These are phyloP conservation scores for Darevskia nairensis DNA, from an alignment of 2,797 vertebrate genomes.

Conservation along the genomic window DNA sequence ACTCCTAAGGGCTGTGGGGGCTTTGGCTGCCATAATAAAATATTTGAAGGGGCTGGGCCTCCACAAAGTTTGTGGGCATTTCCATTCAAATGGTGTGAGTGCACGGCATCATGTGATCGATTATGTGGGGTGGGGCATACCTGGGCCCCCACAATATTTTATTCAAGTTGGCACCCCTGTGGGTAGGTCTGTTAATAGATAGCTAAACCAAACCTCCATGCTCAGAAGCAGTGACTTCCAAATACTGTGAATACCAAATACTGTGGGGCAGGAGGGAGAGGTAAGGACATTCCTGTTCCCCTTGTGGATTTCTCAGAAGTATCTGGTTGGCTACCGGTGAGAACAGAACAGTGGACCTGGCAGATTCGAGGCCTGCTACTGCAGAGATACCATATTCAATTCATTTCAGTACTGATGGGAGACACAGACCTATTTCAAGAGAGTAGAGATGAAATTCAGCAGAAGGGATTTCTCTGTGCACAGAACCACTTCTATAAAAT, in stretches of 20 bases:
- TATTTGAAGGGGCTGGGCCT: too few relatives aligned
- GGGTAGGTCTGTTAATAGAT: background rate
- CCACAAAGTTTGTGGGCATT: too few relatives aligned
- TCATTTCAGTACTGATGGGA: background rate
- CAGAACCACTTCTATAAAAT: constrained; percentile 44
- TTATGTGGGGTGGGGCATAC: too few relatives aligned
- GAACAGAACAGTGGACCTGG: background rate
- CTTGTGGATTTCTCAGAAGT: background rate
- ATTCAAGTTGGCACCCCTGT: too few relatives aligned
- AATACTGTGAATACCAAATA: background rate
- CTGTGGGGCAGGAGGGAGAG: background rate
- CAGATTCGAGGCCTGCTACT: background rate
- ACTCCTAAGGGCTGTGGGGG: too few relatives aligned
- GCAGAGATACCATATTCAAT: background rate
- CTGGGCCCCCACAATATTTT: too few relatives aligned
- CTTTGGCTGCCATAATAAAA: too few relatives aligned
- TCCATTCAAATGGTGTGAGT: too few relatives aligned
- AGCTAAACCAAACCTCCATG: background rate
- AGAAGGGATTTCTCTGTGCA: constrained; percentile 3
- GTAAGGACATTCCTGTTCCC: background rate
- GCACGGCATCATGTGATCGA: too few relatives aligned
- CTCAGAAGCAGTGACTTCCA: background rate
- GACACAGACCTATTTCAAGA: constrained; percentile 14
- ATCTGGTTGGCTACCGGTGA: too few relatives aligned
- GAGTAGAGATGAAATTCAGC: background rate